Percentiles rank a stretch among this genome's conserved stretches.
These are phyloP conservation scores for Sicus ferrugineus DNA, from an alignment of 2,888 invertebrate species.

Conservation along the genomic window DNA sequence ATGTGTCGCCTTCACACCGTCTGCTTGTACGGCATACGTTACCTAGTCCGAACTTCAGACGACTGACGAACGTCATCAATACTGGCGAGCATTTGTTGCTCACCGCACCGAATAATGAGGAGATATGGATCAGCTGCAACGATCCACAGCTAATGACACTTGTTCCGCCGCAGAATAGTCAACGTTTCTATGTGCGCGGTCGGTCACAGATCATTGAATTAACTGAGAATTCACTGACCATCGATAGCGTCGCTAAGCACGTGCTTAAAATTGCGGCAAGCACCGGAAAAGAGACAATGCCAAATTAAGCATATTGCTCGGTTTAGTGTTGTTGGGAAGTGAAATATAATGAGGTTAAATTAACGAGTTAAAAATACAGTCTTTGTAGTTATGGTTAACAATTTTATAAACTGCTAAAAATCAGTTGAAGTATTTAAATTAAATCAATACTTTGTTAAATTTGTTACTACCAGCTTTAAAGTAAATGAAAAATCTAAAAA, in stretches of 20 bases:
- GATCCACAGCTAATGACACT: constrained; percentile 56
- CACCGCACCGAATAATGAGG: constrained; percentile 50
- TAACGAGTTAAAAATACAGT: background rate
- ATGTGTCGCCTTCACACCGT: constrained; percentile 56
- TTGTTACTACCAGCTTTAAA: too few relatives aligned
- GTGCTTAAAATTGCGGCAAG: constrained; percentile 53
- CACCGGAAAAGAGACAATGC: background rate
- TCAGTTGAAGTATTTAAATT: too few relatives aligned
- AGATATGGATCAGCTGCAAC: constrained; percentile 56
- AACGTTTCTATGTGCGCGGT: constrained; percentile 55
- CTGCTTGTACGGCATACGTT: constrained; percentile 51
- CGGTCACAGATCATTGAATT: constrained; percentile 57
- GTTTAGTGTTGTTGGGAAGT: too few relatives aligned
- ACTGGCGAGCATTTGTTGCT: constrained; percentile 58
- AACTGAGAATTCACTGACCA: constrained; percentile 48
- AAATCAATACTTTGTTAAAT: too few relatives aligned
- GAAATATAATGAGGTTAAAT: background rate
- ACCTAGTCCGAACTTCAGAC: constrained; percentile 53
- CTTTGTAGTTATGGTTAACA: background rate
- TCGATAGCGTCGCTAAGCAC: constrained; percentile 58
- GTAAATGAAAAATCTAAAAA: too few relatives aligned
- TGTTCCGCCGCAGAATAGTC: constrained; percentile 43
- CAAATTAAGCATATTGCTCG: background rate
- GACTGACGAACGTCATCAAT: constrained; percentile 49
- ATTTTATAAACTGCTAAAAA: background rate